A percentile compares a stretch with the other conserved stretches of the same genome.
Conservation (phyloP, 2,797 vertebrate genomes). For the Toxotes lorentzi region DNA sequence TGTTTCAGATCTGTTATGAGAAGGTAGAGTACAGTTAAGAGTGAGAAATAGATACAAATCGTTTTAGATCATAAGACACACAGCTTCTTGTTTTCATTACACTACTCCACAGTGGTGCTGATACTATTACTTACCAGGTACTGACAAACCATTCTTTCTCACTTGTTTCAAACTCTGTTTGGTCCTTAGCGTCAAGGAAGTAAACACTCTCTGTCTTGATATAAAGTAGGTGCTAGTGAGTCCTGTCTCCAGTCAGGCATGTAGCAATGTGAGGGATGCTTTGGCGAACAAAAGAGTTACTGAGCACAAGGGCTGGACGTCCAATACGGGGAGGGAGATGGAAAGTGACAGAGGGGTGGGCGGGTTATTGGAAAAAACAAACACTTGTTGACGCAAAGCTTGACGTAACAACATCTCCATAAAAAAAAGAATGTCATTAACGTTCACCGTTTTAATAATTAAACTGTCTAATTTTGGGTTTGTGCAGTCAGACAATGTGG, state of each 20-base stretch:
- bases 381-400: slow-evolving; percentile 52
- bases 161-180: slow-evolving; percentile 34
- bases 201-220: slow-evolving; percentile 62
- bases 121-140: slow-evolving; percentile 57
- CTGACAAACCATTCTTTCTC: slow-evolving; percentile 21
- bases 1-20: slow-evolving; percentile 39
- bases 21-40: slow-evolving; percentile 20
- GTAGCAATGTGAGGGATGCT: slow-evolving; percentile 76
- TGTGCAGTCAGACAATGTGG: neutral
- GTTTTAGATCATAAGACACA: neutral
- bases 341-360: slow-evolving; percentile 47
- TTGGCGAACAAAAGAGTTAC: slow-evolving; percentile 83
- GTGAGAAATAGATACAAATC: slow-evolving; percentile 10
- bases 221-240: slow-evolving; percentile 74
- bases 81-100: neutral
- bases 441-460: slow-evolving; percentile 13
- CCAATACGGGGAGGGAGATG: slow-evolving; percentile 64
- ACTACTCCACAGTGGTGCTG: neutral
- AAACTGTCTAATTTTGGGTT: slow-evolving; percentile 22
- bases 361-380: slow-evolving; percentile 38
- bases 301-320: slow-evolving; percentile 77
- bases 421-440: slow-evolving; percentile 30
- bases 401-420: slow-evolving; percentile 31
- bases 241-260: slow-evolving; percentile 83
- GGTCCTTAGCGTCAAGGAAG: slow-evolving; percentile 35